Conservation (phyloP, 2,888 invertebrate genomes). For the Lasiommata megera region DNA sequence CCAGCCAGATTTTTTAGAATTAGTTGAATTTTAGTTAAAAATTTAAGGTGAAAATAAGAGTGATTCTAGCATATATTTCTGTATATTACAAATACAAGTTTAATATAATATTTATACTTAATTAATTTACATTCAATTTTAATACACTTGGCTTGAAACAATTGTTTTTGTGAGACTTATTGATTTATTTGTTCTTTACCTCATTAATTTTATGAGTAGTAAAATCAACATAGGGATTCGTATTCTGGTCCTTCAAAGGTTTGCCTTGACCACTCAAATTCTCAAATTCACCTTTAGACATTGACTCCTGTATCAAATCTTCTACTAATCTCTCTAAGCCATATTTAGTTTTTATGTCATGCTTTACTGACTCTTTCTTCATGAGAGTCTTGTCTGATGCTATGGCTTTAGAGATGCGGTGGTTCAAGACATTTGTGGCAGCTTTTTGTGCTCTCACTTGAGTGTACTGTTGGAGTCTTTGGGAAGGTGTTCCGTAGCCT, state of each 20-base stretch:
- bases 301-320: slow-evolving; percentile 95
- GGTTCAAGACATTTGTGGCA: slow-evolving; percentile 82
- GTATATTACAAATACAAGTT: no score
- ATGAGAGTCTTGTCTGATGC: slow-evolving; percentile 84
- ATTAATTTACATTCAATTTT: no score
- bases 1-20: no score
- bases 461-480: slow-evolving; percentile 89
- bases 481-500: slow-evolving; percentile 89
- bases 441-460: slow-evolving; percentile 86
- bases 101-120: no score
- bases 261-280: slow-evolving; percentile 92
- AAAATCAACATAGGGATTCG: slow-evolving; percentile 93
- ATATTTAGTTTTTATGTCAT: slow-evolving; percentile 89
- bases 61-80: no score
- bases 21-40: no score
- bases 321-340: slow-evolving; percentile 94
- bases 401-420: slow-evolving; percentile 83
- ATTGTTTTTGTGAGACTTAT: no score
- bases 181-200: slow-evolving; percentile 53
- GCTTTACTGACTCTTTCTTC: slow-evolving; percentile 82
- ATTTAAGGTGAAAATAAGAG: no score
- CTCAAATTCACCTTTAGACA: slow-evolving; percentile 93
- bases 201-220: slow-evolving; percentile 93
- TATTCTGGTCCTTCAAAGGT: slow-evolving; percentile 85
- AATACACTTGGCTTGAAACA: neutral